These are phyloP conservation scores for Himantopus leucocephalus DNA, from an alignment of 2,113 vertebrate genomes.

Conservation along the genomic window DNA sequence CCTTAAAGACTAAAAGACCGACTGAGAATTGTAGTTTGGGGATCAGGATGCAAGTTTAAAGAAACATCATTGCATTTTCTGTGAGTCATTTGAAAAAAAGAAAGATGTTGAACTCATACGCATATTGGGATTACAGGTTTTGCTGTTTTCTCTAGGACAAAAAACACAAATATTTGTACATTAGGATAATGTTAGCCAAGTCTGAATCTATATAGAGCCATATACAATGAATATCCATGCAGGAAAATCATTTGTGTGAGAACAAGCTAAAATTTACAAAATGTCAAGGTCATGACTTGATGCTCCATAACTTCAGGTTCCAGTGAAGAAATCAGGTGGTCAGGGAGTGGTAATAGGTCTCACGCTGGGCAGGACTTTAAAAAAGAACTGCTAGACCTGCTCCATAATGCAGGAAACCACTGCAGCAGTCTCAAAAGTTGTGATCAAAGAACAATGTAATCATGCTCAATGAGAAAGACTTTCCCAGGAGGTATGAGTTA, in stretches of 20 bases:
- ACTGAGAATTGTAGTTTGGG: background rate
- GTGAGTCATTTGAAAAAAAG: background rate
- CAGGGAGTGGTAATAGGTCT: accelerated
- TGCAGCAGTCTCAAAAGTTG: background rate
- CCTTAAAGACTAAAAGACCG: background rate
- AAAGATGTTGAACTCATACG: background rate
- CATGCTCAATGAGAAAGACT: background rate
- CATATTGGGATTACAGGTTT: background rate
- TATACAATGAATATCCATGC: background rate
- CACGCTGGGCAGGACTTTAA: background rate
- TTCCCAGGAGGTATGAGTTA: too few species aligned
- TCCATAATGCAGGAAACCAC: background rate
- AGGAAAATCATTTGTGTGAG: background rate
- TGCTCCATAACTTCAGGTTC: background rate
- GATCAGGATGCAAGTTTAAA: background rate
- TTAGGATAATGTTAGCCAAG: background rate
- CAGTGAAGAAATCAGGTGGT: background rate
- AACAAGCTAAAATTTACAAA: background rate
- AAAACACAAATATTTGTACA: background rate
- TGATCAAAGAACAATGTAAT: background rate
- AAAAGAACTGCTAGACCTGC: background rate
- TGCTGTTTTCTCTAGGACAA: background rate
- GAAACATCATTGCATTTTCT: background rate
- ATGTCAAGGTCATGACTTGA: background rate
- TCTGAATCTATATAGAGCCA: background rate